Percentiles rank a stretch among this genome's conserved stretches.
These are phyloP conservation scores for Upupa epops DNA, from an alignment of 2,113 vertebrate genomes.

Conservation along the genomic window DNA sequence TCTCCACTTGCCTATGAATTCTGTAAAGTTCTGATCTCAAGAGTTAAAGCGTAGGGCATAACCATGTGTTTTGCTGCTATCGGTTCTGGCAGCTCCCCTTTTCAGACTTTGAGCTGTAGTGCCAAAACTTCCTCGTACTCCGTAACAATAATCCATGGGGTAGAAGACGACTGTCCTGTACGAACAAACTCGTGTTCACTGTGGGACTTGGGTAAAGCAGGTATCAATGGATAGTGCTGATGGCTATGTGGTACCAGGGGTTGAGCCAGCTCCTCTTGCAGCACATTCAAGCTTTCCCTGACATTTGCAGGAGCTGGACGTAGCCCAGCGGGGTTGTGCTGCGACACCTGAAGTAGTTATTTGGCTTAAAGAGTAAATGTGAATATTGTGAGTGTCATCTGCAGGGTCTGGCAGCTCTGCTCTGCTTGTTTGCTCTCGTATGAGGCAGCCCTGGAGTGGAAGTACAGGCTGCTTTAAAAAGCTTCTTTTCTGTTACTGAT, in stretches of 20 bases:
- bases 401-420: neutral
- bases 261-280: neutral
- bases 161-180: neutral
- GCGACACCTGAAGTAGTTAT: neutral
- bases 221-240: neutral
- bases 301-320: neutral
- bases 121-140: neutral
- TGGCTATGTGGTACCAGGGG: neutral
- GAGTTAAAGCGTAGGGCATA: neutral
- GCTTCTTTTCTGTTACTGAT: neutral
- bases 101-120: neutral
- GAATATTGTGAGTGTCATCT: neutral
- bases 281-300: neutral
- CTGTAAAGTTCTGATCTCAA: neutral
- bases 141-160: rapidly evolving
- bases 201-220: neutral
- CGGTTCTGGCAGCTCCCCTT: neutral
- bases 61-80: rapidly evolving
- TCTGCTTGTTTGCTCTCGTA: neutral
- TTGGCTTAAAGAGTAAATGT: neutral
- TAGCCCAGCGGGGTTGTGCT: neutral
- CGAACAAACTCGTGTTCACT: rapidly evolving
- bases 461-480: neutral
- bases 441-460: neutral
- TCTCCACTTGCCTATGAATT: neutral